These are phyloP conservation scores for Orius insidiosus DNA, from an alignment of 1,140 invertebrate species.

Conservation along the genomic window DNA sequence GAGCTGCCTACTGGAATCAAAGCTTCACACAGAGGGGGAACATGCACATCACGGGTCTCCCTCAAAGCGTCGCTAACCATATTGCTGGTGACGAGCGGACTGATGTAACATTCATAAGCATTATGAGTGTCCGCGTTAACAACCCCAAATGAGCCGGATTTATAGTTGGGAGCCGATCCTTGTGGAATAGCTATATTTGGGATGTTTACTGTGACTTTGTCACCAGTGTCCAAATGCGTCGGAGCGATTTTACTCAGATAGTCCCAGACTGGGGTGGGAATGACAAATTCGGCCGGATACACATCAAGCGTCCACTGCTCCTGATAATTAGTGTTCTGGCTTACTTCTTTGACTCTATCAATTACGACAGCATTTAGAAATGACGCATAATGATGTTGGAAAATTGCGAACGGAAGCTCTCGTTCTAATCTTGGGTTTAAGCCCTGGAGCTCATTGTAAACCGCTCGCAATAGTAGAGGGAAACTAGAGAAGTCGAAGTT, in stretches of 20 bases:
- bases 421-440: background rate
- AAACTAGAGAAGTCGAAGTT: background rate
- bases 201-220: background rate
- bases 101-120: slow-evolving; percentile 6
- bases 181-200: background rate
- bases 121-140: background rate
- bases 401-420: background rate
- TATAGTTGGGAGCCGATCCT: background rate
- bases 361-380: background rate
- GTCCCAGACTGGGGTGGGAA: background rate
- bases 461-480: background rate
- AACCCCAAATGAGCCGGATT: slow-evolving; percentile 5
- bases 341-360: background rate
- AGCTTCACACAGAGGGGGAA: too few species aligned
- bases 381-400: background rate
- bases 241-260: background rate
- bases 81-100: slow-evolving; percentile 3
- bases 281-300: background rate
- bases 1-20: too few species aligned
- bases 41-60: too few species aligned
- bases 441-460: background rate
- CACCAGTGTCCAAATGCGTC: too few species aligned
- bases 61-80: too few species aligned
- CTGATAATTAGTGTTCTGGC: background rate
- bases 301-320: background rate